These are phyloP conservation scores for Pelagia noctiluca DNA, from an alignment of 30 jellyfish, hydroid and myxozoan genomes.

Conservation along the genomic window DNA sequence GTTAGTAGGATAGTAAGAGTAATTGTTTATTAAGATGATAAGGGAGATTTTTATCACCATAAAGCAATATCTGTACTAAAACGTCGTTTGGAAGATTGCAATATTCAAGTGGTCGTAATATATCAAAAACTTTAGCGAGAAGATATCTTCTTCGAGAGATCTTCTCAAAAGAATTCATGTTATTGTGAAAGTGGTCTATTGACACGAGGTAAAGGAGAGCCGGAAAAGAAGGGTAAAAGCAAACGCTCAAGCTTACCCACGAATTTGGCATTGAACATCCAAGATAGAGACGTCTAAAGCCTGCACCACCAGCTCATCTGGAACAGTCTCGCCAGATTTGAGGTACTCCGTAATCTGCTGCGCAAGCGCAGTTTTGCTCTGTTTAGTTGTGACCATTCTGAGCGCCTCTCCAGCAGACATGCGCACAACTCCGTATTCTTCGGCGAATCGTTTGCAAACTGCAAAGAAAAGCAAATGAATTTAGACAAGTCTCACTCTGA, in stretches of 20 bases:
- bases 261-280: constrained; percentile 72
- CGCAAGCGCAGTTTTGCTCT: constrained; percentile 72
- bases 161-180: too few relatives aligned
- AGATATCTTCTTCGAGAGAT: too few relatives aligned
- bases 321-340: constrained; percentile 77
- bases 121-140: too few relatives aligned
- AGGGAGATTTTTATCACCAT: too few relatives aligned
- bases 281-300: constrained; percentile 80
- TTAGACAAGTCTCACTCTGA: background rate
- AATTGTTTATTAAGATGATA: too few relatives aligned
- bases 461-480: constrained; percentile 6
- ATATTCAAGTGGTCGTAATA: too few relatives aligned
- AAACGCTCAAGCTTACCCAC: constrained; percentile 69
- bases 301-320: constrained; percentile 91
- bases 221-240: background rate
- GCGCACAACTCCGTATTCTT: constrained; percentile 91
- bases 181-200: too few relatives aligned
- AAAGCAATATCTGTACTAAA: too few relatives aligned
- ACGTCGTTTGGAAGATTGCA: too few relatives aligned
- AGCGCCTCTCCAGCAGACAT: constrained; percentile 95
- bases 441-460: constrained; percentile 91
- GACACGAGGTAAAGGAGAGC: too few relatives aligned
- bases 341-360: constrained; percentile 68
- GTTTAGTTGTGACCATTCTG: constrained; percentile 65
- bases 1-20: too few relatives aligned